Evolutionary conservation across 53 echinoderm and acorn worm species (phyloP), one percentile per base, ranked within the genome.

Genomic region (Luidia sarsii): DNA sequence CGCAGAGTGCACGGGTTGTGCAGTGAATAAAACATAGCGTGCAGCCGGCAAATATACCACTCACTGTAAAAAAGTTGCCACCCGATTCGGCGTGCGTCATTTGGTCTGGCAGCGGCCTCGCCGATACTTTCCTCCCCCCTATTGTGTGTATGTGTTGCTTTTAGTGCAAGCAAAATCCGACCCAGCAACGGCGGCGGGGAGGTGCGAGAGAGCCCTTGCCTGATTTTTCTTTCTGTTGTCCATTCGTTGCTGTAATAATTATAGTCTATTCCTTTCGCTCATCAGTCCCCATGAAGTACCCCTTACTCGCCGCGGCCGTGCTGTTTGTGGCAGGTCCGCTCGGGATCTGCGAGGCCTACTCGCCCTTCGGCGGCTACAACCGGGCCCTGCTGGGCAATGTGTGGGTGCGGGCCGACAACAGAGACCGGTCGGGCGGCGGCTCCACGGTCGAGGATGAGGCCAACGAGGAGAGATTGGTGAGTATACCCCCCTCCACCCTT

Each of bases 31-130:
- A 77, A 77, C 11, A 45, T 60, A n/a, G 61, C 48, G 61, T 60
- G 77, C 77, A 61, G 77, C 39, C n/a, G 41, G 48, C 45, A 60
- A 77, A 77, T 77, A 77, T 77, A 77, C 77, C 77, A 77, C 77
- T 77, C 61, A 77, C 22, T 77, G 60, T n/a, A n/a, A n/a, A 61
- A 77, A 61, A 77, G 77, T 60, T 60, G 41, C 60, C 39, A 48
- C 61, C 46, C 61, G 77, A 77, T 29, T 25, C 74, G 57, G 57
- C 36, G 30, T 1, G 34, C 4, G 46, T 46, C 46, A 46, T 46
- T 34, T 36, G n/a, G n/a, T n/a, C n/a, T n/a, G n/a, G n/a, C n/a
- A n/a, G n/a, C n/a, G n/a, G n/a, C n/a, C n/a, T n/a, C n/a, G n/a
- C n/a, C n/a, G n/a, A 41, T 41, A 41, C 41, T 41, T 41, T 6